phyloP scores from a whole-genome alignment of 2,797 vertebrate genomes.

The Catostomus latipinnis region DNA sequence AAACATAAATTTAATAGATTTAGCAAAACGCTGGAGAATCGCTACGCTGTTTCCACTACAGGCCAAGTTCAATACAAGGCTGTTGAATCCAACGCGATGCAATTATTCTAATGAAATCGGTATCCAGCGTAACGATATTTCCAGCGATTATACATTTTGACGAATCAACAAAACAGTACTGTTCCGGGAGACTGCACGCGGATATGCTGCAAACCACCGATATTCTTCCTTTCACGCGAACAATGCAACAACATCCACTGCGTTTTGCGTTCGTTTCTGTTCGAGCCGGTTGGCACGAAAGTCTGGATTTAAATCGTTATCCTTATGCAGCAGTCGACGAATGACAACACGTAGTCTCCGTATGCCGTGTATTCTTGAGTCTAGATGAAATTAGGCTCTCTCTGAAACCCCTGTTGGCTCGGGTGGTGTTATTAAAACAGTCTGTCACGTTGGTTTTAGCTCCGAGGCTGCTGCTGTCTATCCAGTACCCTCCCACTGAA shows the following conservation, averaged over 20 bases:
- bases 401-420: constrained; percentile 16
- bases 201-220: constrained; percentile 13
- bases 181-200: constrained; percentile 37
- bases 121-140: constrained; percentile 18
- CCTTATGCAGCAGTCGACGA: constrained; percentile 24
- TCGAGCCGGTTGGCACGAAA: constrained; percentile 11
- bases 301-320: background rate
- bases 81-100: constrained; percentile 14
- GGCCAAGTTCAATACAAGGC: constrained; percentile 27
- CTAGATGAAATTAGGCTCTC: background rate
- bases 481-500: constrained; percentile 38
- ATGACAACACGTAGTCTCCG: constrained; percentile 25
- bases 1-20: background rate
- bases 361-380: constrained; percentile 3
- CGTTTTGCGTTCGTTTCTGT: constrained; percentile 26
- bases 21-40: background rate
- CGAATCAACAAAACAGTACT: constrained; percentile 23
- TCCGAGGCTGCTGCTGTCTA: constrained; percentile 29
- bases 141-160: constrained; percentile 22
- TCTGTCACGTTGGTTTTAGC: constrained; percentile 57
- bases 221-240: constrained; percentile 29
- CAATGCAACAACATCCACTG: constrained; percentile 53
- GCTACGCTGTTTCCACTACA: constrained; percentile 1
- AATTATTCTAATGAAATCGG: constrained; percentile 6
- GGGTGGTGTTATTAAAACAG: constrained; percentile 34